Conservation (phyloP, 2,113 vertebrate species). For the Laterallus jamaicensis region DNA sequence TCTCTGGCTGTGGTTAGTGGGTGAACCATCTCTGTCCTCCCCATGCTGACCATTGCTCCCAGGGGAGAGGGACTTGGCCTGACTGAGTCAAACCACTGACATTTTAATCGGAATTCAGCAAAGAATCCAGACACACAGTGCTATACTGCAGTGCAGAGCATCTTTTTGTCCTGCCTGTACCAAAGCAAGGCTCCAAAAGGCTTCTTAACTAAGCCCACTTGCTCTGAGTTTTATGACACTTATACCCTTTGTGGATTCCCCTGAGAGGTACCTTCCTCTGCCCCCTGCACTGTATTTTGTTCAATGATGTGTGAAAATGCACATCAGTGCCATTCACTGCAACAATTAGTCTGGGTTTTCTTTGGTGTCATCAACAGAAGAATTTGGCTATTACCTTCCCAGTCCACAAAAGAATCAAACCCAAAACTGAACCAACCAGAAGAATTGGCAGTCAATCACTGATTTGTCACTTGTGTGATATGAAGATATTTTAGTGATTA, state of each 20-base stretch:
- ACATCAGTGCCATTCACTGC: not conserved
- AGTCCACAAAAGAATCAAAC: not conserved
- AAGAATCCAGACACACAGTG: accelerated
- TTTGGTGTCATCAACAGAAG: not conserved
- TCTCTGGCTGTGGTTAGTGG: not conserved
- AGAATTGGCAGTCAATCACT: not conserved
- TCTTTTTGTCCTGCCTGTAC: not conserved
- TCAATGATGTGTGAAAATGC: slow-evolving; percentile 16
- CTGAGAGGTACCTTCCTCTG: not conserved
- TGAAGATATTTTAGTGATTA: slow-evolving; percentile 30
- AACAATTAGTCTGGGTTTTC: slow-evolving; percentile 3
- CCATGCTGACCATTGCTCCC: not conserved
- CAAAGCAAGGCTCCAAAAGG: not conserved
- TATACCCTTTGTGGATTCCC: not conserved
- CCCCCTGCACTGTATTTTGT: not conserved
- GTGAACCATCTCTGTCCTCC: not conserved
- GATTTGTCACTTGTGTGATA: slow-evolving; percentile 17
- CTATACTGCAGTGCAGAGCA: not conserved
- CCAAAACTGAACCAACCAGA: not conserved
- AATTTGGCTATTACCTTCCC: not conserved
- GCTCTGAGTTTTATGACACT: not conserved
- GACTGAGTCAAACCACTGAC: not conserved
- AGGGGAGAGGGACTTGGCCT: not conserved
- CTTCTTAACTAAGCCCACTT: not conserved
- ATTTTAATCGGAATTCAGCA: not conserved